Evolutionary conservation across 2,113 vertebrate genomes (phyloP).

Genomic region (Petaurus breviceps): DNA sequence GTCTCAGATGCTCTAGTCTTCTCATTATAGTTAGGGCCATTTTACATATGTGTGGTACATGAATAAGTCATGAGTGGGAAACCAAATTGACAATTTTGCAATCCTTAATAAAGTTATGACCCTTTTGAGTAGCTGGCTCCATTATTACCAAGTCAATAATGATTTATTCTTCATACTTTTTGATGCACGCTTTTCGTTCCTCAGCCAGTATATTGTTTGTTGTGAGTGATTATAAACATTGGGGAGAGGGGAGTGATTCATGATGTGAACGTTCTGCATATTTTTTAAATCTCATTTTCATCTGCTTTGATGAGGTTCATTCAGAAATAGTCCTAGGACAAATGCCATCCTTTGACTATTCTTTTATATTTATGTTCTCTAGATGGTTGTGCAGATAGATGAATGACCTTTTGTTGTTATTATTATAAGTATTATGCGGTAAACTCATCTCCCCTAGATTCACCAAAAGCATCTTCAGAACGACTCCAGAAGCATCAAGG

Average conservation of each 20-base stretch:
- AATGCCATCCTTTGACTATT: background rate
- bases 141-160: background rate
- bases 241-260: background rate
- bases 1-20: background rate
- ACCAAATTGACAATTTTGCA: background rate
- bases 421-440: background rate
- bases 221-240: background rate
- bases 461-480: background rate
- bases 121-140: background rate
- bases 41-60: background rate
- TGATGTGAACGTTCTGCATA: background rate
- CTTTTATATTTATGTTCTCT: background rate
- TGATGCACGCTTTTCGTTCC: background rate
- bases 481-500: background rate
- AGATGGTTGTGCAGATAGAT: background rate
- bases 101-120: background rate
- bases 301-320: background rate
- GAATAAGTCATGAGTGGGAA: background rate
- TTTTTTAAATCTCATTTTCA: background rate
- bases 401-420: background rate
- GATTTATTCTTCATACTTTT: background rate
- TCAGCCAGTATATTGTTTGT: background rate
- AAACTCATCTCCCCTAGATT: background rate
- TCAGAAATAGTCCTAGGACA: background rate
- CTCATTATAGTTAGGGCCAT: background rate